Conservation (phyloP, 2,113 vertebrate genomes). For the Formicarius rufipectus region DNA sequence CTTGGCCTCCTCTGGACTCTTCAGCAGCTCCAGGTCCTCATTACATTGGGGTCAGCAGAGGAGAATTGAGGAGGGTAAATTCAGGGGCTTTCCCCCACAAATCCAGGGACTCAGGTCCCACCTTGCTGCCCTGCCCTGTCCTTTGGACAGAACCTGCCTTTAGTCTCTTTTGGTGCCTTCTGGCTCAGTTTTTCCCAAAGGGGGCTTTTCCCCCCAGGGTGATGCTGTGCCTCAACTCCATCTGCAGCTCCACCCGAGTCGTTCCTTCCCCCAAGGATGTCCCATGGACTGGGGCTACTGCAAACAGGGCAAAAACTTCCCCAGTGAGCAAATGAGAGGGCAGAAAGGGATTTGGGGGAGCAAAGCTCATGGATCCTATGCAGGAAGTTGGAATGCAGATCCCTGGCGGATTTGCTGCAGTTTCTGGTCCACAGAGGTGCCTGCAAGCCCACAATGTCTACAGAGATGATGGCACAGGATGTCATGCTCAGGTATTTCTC, state of each 20-base stretch:
- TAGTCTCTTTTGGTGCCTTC: neutral
- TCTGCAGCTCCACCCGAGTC: neutral
- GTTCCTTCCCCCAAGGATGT: neutral
- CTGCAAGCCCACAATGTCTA: rapidly evolving
- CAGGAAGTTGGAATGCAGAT: neutral
- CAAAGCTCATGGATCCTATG: neutral
- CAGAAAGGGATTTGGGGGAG: rapidly evolving
- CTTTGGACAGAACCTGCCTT: neutral
- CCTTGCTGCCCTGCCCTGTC: neutral
- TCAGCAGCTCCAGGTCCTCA: neutral
- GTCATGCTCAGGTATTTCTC: neutral
- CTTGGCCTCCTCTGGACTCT: rapidly evolving
- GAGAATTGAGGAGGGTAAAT: neutral
- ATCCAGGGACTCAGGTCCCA: neutral
- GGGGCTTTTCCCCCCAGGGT: neutral
- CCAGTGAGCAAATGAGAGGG: neutral
- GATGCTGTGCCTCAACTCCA: neutral
- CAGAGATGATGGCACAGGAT: rapidly evolving
- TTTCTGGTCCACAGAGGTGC: neutral
- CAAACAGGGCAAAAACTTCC: neutral
- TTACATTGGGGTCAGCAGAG: neutral
- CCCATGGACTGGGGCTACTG: rapidly evolving
- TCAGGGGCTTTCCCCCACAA: neutral
- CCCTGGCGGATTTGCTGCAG: neutral
- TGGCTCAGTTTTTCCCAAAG: neutral